Evolutionary conservation across 2,113 vertebrate genomes (phyloP).

Genomic region (Plecotus auritus): DNA sequence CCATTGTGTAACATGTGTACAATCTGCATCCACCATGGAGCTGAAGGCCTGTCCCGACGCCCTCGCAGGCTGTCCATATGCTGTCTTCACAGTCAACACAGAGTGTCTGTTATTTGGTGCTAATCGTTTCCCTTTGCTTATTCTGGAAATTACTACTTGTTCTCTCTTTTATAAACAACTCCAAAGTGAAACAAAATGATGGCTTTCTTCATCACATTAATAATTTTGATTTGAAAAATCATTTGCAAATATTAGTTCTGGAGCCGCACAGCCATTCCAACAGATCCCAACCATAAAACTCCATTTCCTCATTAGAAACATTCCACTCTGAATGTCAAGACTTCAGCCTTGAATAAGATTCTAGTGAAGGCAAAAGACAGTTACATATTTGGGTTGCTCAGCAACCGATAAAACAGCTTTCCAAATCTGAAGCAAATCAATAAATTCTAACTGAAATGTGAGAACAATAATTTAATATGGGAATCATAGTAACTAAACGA

Average conservation of each 20-base stretch:
- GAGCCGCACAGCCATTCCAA: neutral
- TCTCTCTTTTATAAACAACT: slow-evolving; percentile 24
- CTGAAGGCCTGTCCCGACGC: neutral
- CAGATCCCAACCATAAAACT: neutral
- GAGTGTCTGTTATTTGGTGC: neutral
- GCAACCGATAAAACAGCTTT: slow-evolving; percentile 25
- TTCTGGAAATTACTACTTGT: neutral
- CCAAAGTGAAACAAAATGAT: neutral
- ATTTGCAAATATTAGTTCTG: neutral
- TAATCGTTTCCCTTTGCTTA: neutral
- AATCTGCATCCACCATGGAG: neutral
- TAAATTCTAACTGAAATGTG: slow-evolving; percentile 11
- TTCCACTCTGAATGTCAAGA: neutral
- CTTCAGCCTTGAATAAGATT: neutral
- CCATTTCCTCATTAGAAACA: slow-evolving; percentile 1
- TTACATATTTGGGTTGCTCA: slow-evolving; percentile 27
- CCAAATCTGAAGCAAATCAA: slow-evolving; percentile 5
- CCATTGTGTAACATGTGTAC: neutral
- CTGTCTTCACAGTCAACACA: neutral
- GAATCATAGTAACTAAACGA: slow-evolving; percentile 13
- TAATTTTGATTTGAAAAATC: slow-evolving; percentile 16
- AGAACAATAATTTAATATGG: slow-evolving; percentile 14
- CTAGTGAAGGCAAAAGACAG: slow-evolving; percentile 40
- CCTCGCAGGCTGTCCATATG: neutral
- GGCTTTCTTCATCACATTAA: neutral